phyloP scores from a whole-genome alignment of 2,113 vertebrate genomes.

The Macrotis lagotis region DNA sequence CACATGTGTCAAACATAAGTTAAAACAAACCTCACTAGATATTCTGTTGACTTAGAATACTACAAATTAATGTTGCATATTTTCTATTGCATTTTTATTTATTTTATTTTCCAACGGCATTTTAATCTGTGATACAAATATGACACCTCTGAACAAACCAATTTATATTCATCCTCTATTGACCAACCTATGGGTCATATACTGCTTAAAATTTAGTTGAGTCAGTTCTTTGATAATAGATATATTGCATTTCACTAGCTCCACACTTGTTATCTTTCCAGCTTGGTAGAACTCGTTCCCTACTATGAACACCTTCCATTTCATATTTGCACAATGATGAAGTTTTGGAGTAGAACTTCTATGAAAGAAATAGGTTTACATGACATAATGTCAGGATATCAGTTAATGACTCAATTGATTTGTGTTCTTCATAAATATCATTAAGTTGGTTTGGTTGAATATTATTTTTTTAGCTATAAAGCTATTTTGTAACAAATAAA shows the following conservation, averaged over 20 bases:
- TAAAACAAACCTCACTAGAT: neutral
- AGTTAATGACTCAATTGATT: neutral
- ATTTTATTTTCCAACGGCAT: neutral
- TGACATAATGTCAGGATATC: neutral
- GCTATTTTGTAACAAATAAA: too few species aligned
- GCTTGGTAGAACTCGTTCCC: neutral
- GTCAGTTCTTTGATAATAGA: neutral
- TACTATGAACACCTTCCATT: neutral
- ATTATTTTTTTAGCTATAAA: conserved; percentile 1
- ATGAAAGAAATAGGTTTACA: neutral
- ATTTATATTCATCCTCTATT: neutral
- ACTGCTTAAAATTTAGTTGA: neutral
- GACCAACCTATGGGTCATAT: neutral
- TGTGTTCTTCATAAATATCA: neutral
- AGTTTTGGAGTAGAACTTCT: neutral
- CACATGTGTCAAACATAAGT: neutral
- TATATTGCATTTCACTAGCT: neutral
- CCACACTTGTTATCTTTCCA: neutral
- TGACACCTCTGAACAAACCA: neutral
- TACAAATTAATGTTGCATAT: neutral
- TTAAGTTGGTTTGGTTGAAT: neutral
- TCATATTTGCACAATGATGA: neutral
- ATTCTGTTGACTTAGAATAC: neutral
- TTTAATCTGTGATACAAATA: neutral
- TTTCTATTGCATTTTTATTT: neutral